Evolutionary conservation across 2,797 vertebrate species (phyloP).

Genomic region (Pteronotus mesoamericanus): DNA sequence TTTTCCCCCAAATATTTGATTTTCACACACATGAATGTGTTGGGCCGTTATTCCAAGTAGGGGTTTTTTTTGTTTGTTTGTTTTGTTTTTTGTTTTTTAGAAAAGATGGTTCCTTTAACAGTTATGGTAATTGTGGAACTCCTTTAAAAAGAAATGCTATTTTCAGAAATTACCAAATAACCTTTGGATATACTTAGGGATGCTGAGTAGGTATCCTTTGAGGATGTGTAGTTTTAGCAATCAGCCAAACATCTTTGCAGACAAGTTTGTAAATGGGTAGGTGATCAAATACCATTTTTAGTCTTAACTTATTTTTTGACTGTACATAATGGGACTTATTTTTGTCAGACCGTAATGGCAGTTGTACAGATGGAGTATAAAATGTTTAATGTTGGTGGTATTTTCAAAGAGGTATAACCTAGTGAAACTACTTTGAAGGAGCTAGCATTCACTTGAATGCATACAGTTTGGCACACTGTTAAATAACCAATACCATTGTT

Average conservation of each 20-base stretch:
- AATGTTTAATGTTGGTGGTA: not conserved
- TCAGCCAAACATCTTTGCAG: not conserved
- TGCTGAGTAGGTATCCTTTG: not conserved
- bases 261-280: not conserved
- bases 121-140: not conserved
- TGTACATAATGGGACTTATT: not conserved
- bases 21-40: not conserved
- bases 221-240: conserved; percentile 5
- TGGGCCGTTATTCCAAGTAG: not conserved
- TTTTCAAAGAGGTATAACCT: not conserved
- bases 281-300: not conserved
- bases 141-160: not conserved
- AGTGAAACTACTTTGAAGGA: not conserved
- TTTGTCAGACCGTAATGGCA: not conserved
- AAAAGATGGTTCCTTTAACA: not conserved
- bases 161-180: not conserved
- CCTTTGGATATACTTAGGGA: not conserved
- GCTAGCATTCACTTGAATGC: not conserved
- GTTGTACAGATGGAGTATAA: not conserved
- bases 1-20: not conserved
- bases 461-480: not conserved
- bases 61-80: not conserved
- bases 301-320: not conserved
- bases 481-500: not conserved
- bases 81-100: not conserved